These are phyloP conservation scores for Cordilura impudica DNA, from an alignment of 2,888 invertebrate genomes.

Conservation along the genomic window DNA sequence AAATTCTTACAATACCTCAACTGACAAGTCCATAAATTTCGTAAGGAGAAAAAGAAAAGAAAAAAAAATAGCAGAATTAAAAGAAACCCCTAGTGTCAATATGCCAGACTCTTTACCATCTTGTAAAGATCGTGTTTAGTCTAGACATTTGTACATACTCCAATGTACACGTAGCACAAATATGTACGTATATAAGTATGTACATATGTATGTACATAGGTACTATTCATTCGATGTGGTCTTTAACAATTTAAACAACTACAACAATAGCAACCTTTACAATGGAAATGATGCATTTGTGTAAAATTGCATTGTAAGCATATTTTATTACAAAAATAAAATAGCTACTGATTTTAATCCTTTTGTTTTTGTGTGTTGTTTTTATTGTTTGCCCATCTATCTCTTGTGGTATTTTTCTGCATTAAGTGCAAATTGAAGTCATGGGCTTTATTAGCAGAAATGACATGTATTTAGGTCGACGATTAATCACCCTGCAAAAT, in stretches of 20 bases:
- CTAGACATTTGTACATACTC: conserved; percentile 37
- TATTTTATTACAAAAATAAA: conserved; percentile 42
- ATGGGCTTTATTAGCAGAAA: background rate
- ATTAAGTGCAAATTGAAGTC: conserved; percentile 26
- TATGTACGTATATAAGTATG: background rate
- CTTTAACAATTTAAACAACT: conserved; percentile 27
- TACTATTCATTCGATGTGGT: background rate
- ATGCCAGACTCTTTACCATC: conserved; percentile 42
- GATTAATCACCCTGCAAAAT: too few species aligned
- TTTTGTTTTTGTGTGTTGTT: background rate
- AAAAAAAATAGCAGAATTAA: background rate
- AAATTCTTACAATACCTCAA: conserved; percentile 43
- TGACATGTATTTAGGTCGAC: background rate
- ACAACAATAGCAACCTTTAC: background rate
- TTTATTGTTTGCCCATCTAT: conserved; percentile 1
- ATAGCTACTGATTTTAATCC: conserved; percentile 45
- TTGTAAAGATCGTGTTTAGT: conserved; percentile 37
- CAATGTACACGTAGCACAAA: too few species aligned
- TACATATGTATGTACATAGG: background rate
- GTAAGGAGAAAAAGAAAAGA: background rate
- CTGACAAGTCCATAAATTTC: conserved; percentile 60
- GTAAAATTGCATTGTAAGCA: conserved; percentile 58
- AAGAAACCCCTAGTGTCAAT: conserved; percentile 49
- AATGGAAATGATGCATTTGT: conserved; percentile 50
- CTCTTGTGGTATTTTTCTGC: conserved; percentile 1